phyloP scores from a whole-genome alignment of 2,888 invertebrate genomes.

The Helobdella robusta region DNA sequence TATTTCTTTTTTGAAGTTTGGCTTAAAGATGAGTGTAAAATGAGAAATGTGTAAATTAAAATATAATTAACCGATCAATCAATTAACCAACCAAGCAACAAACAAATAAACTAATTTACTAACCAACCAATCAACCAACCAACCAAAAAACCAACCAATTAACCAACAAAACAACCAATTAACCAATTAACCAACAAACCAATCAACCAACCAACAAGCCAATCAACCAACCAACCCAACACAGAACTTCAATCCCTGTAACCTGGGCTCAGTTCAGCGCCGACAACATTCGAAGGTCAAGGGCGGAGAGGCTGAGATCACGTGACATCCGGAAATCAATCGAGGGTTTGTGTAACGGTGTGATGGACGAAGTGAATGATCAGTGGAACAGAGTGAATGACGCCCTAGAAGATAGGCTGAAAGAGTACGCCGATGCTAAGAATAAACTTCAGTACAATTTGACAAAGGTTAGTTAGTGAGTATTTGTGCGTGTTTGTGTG shows the following conservation, averaged over 20 bases:
- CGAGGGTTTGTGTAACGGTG: slow-evolving; percentile 45
- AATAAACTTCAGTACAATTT: slow-evolving; percentile 49
- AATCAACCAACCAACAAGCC: too few relatives aligned
- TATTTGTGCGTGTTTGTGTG: background rate
- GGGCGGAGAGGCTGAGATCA: slow-evolving; percentile 48
- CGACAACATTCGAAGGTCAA: slow-evolving; percentile 49
- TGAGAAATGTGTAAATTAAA: background rate
- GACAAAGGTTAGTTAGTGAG: slow-evolving; percentile 40
- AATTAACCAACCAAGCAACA: too few relatives aligned
- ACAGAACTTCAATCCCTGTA: slow-evolving; percentile 48
- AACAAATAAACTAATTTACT: too few relatives aligned
- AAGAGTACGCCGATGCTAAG: slow-evolving; percentile 48
- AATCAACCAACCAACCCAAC: too few relatives aligned
- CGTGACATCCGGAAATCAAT: slow-evolving; percentile 41
- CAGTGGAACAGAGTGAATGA: slow-evolving; percentile 50
- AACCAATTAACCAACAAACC: too few relatives aligned
- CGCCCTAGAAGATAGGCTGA: slow-evolving; percentile 46
- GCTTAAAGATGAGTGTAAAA: background rate
- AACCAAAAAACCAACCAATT: too few relatives aligned
- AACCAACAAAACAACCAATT: too few relatives aligned
- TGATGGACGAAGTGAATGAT: slow-evolving; percentile 49
- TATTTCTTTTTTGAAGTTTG: slow-evolving; percentile 13
- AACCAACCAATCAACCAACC: too few relatives aligned
- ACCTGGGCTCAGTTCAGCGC: slow-evolving; percentile 50
- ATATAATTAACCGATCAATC: too few relatives aligned